Base-by-base conservation (phyloP, 2,888 invertebrate genomes). In the Eudasyphora cyanicolor region DNA sequence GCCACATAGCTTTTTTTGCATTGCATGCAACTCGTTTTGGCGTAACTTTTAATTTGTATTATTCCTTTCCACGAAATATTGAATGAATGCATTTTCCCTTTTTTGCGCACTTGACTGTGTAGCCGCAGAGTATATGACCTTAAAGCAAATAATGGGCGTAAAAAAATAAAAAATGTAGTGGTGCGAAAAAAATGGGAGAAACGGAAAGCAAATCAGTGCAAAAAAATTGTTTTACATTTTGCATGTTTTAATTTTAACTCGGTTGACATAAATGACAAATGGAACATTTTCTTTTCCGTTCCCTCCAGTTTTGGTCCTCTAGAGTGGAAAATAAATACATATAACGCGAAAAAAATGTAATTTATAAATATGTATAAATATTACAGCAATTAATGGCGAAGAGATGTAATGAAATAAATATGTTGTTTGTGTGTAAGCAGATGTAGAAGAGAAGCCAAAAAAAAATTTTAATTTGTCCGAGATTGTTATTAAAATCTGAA, bases 261-360 rank as follows among this genome's bases (percentile, higher is more conserved):
- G 42, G 42, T 76, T 76, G 76, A 71, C 71, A 71, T 32, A 76
- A 80, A 71, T 71, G 70, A 64, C 24, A 71, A 76, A 76, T 76
- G 76, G 14, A 67, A 32, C 51, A 67, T 27, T 32, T 29, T 21
- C n/a, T 54, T 21, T 21, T 10, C 8, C 54, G 21, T 54, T 54
- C 54, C 10, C 14, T 54, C n/a, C n/a, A n/a, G n/a, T n/a, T n/a
- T n/a, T n/a, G n/a, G n/a, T n/a, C n/a, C 7, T 45, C 14, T 54
- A 24, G 21, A 54, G 54, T 19, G 19, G 10, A 54, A 19, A 21
- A 21, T 24, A 19, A 54, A 19, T 10, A 54, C 17, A 54, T 7
- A 3, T 7, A 45, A 21, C 10, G 10, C 21, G 45, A 3, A 51
- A 51, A 38, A 54, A 6, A 54, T 21, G 54, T 8, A 24, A 54